Percentiles rank a stretch among this genome's conserved stretches.
Conservation (phyloP, 2,113 vertebrate species). For the Onychostruthus taczanowskii region DNA sequence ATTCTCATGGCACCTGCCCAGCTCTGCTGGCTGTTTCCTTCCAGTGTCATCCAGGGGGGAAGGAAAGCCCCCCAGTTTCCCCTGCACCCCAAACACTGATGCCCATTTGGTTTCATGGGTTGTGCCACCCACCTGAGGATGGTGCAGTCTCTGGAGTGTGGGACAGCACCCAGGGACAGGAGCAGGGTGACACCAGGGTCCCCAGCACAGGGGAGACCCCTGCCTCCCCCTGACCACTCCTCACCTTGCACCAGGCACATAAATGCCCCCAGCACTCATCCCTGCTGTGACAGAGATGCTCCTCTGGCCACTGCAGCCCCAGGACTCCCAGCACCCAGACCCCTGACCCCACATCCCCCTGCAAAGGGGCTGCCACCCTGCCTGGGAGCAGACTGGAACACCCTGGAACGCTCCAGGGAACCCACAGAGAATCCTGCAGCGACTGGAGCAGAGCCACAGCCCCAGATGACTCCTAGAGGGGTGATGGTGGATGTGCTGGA, state of each 20-base stretch:
- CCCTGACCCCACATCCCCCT: accelerated
- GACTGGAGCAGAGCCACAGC: background rate
- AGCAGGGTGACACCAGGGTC: background rate
- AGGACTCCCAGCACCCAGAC: background rate
- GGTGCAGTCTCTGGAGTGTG: background rate
- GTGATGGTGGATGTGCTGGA: accelerated
- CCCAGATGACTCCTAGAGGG: background rate
- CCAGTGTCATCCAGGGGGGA: background rate
- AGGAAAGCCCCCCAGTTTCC: background rate
- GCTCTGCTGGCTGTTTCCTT: background rate
- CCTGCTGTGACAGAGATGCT: accelerated
- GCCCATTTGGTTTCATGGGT: background rate
- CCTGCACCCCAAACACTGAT: background rate
- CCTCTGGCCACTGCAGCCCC: background rate
- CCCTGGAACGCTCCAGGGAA: accelerated
- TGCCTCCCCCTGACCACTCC: background rate
- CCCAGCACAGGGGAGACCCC: background rate
- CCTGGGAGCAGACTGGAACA: accelerated
- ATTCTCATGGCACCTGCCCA: background rate
- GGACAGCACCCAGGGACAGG: background rate
- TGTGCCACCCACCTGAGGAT: background rate
- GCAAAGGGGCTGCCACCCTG: accelerated
- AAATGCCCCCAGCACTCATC: background rate
- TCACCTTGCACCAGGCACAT: accelerated
- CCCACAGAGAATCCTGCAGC: background rate